These are phyloP conservation scores for Dryobota labecula DNA, from an alignment of 2,888 invertebrate genomes.

Conservation along the genomic window DNA sequence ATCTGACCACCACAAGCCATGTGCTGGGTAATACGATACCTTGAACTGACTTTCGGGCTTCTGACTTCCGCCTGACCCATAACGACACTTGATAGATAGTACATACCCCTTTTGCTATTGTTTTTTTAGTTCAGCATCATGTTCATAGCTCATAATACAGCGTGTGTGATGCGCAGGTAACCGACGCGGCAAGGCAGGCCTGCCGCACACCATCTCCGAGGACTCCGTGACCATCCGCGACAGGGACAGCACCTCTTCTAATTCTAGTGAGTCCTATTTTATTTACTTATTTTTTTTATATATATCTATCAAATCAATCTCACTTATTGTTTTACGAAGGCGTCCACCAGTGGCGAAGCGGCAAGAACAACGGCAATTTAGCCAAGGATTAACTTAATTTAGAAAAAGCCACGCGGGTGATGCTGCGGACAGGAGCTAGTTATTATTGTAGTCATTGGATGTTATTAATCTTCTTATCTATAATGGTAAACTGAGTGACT, in stretches of 20 bases:
- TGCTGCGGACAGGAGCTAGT: too few relatives aligned
- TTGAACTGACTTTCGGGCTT: too few relatives aligned
- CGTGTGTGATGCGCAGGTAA: slow-evolving; percentile 65
- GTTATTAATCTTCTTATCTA: too few relatives aligned
- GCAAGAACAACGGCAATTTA: not conserved
- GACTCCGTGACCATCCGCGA: slow-evolving; percentile 78
- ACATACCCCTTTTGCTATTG: not conserved
- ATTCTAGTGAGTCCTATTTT: slow-evolving; percentile 74
- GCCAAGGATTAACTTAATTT: too few relatives aligned
- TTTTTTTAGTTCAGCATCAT: too few relatives aligned
- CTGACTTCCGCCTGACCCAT: too few relatives aligned
- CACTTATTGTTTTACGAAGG: not conserved
- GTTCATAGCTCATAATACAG: not conserved
- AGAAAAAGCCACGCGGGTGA: too few relatives aligned
- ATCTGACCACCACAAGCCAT: too few relatives aligned
- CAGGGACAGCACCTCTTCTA: slow-evolving; percentile 79
- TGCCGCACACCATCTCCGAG: slow-evolving; percentile 84
- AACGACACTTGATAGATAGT: too few relatives aligned
- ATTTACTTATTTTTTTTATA: not conserved
- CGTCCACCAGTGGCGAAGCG: not conserved
- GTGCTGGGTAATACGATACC: too few relatives aligned
- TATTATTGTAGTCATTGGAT: too few relatives aligned
- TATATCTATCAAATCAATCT: not conserved
- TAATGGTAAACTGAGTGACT: too few relatives aligned
- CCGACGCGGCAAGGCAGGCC: slow-evolving; percentile 78